Conservation (phyloP, 2,113 vertebrate species). For the Machaerirhynchus nigripectus region DNA sequence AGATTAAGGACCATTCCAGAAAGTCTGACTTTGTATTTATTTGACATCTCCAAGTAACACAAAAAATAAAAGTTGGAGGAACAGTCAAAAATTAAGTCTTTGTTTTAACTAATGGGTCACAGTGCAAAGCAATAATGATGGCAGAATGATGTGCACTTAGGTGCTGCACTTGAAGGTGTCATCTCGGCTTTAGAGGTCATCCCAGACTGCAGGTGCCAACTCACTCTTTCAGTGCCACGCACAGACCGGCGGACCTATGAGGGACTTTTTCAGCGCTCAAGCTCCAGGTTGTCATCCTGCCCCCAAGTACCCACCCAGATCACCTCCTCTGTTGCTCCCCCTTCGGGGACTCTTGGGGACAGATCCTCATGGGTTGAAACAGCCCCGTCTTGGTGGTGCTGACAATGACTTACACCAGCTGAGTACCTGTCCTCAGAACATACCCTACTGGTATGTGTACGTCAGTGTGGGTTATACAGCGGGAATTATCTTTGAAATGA, state of each 20-base stretch:
- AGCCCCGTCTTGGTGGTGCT: background rate
- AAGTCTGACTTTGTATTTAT: background rate
- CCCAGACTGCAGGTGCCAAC: background rate
- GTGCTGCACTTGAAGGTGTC: background rate
- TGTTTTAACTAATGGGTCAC: background rate
- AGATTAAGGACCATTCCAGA: background rate
- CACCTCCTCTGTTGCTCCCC: background rate
- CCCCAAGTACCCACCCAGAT: fast-evolving
- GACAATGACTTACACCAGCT: background rate
- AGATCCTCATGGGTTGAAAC: background rate
- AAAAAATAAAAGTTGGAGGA: background rate
- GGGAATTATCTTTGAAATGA: conserved; percentile 14
- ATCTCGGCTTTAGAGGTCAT: background rate
- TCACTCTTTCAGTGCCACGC: background rate
- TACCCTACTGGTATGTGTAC: background rate
- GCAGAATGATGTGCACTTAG: background rate
- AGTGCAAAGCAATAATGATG: background rate
- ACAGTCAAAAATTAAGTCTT: background rate
- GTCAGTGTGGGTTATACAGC: background rate
- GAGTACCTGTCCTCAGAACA: background rate
- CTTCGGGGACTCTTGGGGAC: background rate
- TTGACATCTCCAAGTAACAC: background rate
- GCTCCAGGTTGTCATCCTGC: background rate
- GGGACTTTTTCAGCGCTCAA: background rate
- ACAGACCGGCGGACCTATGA: background rate